phyloP scores from a whole-genome alignment of 2,113 vertebrate species.

The Meriones unguiculatus region DNA sequence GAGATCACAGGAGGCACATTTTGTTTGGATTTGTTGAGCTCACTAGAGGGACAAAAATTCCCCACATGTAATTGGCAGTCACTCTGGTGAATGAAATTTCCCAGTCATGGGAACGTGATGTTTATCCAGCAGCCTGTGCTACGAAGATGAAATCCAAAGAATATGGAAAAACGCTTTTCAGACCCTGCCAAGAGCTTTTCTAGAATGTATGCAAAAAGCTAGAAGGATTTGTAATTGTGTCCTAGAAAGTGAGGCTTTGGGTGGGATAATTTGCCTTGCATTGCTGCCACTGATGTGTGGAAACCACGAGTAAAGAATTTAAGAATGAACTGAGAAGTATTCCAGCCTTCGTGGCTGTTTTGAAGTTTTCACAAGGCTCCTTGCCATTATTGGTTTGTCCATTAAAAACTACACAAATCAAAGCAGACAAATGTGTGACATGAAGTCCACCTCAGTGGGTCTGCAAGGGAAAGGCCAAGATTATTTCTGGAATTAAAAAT shows the following conservation, averaged over 20 bases:
- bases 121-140: conserved; percentile 71
- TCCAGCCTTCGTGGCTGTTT: neutral
- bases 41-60: conserved; percentile 63
- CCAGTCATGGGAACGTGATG: conserved; percentile 73
- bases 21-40: conserved; percentile 70
- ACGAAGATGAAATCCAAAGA: conserved; percentile 75
- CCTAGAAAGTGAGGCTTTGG: conserved; percentile 40
- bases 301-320: conserved; percentile 60
- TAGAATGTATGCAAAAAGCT: conserved; percentile 65
- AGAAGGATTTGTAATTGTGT: conserved; percentile 56
- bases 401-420: conserved; percentile 36
- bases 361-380: conserved; percentile 49
- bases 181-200: conserved; percentile 64
- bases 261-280: conserved; percentile 38
- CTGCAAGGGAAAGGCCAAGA: neutral
- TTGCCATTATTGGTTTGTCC: conserved; percentile 19
- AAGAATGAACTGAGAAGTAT: conserved; percentile 66
- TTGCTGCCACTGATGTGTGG: conserved; percentile 5
- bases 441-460: neutral
- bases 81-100: conserved; percentile 79
- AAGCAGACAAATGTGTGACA: neutral
- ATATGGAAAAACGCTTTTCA: conserved; percentile 55
- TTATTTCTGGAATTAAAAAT: neutral
- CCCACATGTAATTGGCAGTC: conserved; percentile 74
- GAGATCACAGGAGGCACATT: conserved; percentile 61